Evolutionary conservation across 2,797 vertebrate species (phyloP).

Genomic region (Sebastes aleutianus): DNA sequence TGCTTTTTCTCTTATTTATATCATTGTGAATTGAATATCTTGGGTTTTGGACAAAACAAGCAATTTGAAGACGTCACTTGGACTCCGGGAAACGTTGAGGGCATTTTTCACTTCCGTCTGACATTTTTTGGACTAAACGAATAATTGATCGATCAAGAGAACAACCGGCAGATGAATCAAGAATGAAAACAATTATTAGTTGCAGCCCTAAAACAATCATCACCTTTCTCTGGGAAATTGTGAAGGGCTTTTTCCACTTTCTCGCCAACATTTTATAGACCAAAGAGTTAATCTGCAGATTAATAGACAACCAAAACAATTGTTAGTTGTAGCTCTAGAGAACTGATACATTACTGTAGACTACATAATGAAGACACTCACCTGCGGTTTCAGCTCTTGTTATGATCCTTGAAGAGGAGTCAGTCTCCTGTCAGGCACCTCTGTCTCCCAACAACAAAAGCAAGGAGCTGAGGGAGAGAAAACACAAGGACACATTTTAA

Average conservation of each 20-base stretch:
- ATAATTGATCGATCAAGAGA: no score
- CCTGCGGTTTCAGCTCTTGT: slow-evolving; percentile 61
- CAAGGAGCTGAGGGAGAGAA: slow-evolving; percentile 60
- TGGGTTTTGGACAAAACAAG: no score
- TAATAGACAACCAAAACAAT: neutral
- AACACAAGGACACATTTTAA: slow-evolving; percentile 12
- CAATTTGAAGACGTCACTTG: no score
- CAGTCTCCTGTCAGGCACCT: slow-evolving; percentile 61
- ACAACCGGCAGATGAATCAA: no score
- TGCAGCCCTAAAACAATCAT: neutral
- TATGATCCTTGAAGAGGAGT: slow-evolving; percentile 54
- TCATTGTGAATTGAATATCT: no score
- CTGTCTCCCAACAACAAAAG: slow-evolving; percentile 59
- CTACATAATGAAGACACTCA: slow-evolving; percentile 18
- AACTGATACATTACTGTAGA: neutral
- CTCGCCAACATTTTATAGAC: neutral
- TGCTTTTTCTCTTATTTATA: no score
- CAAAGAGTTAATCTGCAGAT: neutral
- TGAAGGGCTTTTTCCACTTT: neutral
- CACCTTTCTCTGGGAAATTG: neutral
- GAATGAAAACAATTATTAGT: no score
- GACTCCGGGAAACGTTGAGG: no score
- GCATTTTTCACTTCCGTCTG: no score
- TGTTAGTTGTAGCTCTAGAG: neutral
- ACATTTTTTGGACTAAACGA: no score